Evolutionary conservation across 2,888 invertebrate genomes (phyloP), one percentile per base, ranked within the genome.

Genomic region (Phalera bucephala): DNA sequence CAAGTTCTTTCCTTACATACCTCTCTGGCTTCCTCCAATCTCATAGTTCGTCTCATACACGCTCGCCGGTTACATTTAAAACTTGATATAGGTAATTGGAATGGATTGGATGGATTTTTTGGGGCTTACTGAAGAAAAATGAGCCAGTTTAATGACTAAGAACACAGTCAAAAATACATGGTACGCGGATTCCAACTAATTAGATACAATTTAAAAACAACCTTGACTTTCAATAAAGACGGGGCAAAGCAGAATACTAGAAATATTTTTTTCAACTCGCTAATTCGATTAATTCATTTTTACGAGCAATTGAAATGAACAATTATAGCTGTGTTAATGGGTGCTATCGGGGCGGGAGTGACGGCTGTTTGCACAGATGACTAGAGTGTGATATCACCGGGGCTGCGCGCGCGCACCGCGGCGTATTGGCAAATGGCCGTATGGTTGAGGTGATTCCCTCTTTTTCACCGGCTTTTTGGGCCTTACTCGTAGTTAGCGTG

Each of bases 361-460:
- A 58, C 44, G 44, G 15, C 28, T n/a, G 26, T 9, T 40, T 57
- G 46, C 44, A 46, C 42, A 54, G 27, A 48, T 57, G 51, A 57
- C 37, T 45, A 19, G 15, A 30, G 29, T 30, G 30, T 57, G 59
- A 59, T 46, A 47, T 52, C 55, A 57, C 26, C 47, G 25, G 9
- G 8, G 38, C 13, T 29, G 23, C 23, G 33, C 38, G 34, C 27
- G 35, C 28, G 33, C 31, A 30, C n/a, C 11, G 19, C 15, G 29
- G 42, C 28, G 23, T 22, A 11, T 30, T 41, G 51, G 48, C 51
- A 48, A 54, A 41, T 27, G 26, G 6, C 22, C 34, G 12, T 23
- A 33, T 30, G 22, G 29, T 13, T 15, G 13, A 33, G 41, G 40
- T 40, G 36, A 42, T 33, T 46, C 45, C 45, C 31, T 10, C 19